Percentiles rank a stretch among this genome's conserved stretches.
These are phyloP conservation scores for Ephydatia muelleri DNA, from an alignment of 37 sponge, comb jelly and placozoan genomes.

Conservation along the genomic window DNA sequence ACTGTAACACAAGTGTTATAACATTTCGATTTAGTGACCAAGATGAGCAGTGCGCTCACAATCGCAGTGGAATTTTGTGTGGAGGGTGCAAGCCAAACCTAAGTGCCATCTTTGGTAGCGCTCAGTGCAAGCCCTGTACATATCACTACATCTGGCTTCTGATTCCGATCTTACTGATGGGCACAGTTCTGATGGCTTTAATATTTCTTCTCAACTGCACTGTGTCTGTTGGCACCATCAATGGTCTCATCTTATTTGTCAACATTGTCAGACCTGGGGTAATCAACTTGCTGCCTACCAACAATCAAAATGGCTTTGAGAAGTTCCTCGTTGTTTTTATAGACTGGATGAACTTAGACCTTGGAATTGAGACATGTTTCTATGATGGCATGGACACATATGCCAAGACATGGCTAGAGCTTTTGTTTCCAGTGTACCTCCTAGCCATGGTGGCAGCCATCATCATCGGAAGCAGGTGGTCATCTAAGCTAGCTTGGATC, in stretches of 20 bases:
- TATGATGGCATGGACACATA: constrained; percentile 15
- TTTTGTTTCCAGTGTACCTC: constrained; percentile 31
- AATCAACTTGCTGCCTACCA: not conserved
- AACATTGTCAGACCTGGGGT: constrained; percentile 4
- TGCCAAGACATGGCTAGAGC: constrained; percentile 23
- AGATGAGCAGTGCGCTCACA: constrained; percentile 1
- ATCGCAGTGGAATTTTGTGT: not conserved
- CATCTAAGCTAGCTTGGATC: not conserved
- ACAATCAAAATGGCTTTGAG: not conserved
- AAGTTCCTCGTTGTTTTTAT: not conserved
- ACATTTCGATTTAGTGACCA: not conserved
- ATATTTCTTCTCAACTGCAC: constrained; percentile 3
- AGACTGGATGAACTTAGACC: constrained; percentile 23
- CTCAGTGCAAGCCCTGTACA: not conserved
- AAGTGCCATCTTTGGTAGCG: not conserved
- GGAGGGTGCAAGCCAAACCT: not conserved
- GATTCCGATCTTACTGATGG: not conserved
- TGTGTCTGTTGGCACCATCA: constrained; percentile 19
- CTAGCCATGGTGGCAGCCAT: not conserved
- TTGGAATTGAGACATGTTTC: constrained; percentile 24
- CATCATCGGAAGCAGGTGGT: not conserved
- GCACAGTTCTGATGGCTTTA: not conserved
- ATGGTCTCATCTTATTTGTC: constrained; percentile 15
- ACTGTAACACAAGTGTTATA: not conserved
- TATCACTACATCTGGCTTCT: not conserved